Conservation (phyloP, 2,113 vertebrate genomes). For the Agapornis roseicollis region DNA sequence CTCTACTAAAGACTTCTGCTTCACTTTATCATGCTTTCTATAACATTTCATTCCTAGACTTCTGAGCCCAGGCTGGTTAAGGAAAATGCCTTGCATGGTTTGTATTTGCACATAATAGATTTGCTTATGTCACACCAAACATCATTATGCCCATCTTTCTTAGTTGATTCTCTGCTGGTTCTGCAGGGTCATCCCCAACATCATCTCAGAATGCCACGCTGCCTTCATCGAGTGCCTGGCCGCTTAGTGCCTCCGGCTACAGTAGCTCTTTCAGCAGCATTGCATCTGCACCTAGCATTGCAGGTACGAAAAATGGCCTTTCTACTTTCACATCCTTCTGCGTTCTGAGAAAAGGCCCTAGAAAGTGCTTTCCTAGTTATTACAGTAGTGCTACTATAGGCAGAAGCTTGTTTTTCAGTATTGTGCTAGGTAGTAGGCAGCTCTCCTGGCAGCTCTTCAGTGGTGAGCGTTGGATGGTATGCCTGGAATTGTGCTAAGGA, state of each 20-base stretch:
- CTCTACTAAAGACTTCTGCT: neutral
- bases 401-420: neutral
- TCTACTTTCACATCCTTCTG: constrained; percentile 20
- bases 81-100: constrained; percentile 2
- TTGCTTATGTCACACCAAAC: constrained; percentile 40
- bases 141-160: constrained; percentile 63
- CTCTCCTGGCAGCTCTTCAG: neutral
- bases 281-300: constrained; percentile 77
- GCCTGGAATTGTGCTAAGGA: neutral
- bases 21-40: neutral
- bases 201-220: constrained; percentile 88
- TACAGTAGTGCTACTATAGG: neutral
- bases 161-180: constrained; percentile 71
- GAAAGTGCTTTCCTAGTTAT: neutral
- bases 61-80: neutral
- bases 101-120: neutral
- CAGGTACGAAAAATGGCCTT: constrained; percentile 77
- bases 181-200: constrained; percentile 87
- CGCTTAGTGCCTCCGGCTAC: constrained; percentile 84
- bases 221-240: constrained; percentile 89
- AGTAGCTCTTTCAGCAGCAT: constrained; percentile 84
- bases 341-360: constrained; percentile 31
- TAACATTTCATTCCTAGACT: constrained; percentile 59
- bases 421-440: neutral
- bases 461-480: neutral